Evolutionary conservation across 2,113 vertebrate genomes (phyloP).

Genomic region (Noctilio leporinus): DNA sequence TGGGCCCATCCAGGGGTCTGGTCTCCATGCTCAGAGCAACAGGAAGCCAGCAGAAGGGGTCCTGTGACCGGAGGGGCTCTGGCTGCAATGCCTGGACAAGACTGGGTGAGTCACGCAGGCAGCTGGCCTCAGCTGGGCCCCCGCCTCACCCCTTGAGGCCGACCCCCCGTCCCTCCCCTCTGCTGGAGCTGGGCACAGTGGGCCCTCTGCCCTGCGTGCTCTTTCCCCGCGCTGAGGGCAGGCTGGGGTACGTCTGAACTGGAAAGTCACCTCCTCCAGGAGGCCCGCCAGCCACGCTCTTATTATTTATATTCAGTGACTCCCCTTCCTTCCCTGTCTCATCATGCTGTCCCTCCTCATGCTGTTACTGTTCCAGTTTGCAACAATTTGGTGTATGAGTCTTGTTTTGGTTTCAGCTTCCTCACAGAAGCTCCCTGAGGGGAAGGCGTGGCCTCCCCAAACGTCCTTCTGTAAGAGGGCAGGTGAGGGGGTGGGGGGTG

Average conservation of each 20-base stretch:
- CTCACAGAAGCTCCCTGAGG: background rate
- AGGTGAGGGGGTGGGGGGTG: background rate
- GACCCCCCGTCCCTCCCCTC: no score
- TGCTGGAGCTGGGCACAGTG: background rate
- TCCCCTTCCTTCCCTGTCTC: no score
- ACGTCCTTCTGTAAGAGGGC: background rate
- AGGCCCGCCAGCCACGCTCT: background rate
- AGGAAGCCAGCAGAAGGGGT: background rate
- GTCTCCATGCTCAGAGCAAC: background rate
- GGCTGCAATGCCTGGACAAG: background rate
- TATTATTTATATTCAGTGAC: rapidly evolving
- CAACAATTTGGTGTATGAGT: background rate
- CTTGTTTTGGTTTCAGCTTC: background rate
- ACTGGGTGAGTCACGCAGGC: background rate
- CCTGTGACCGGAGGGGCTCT: background rate
- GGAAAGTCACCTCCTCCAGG: background rate
- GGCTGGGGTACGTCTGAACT: background rate
- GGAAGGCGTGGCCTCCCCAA: background rate
- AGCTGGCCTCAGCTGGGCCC: background rate
- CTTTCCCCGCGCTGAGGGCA: background rate
- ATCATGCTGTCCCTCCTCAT: background rate
- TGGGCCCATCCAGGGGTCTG: background rate
- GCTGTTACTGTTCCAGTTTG: no score
- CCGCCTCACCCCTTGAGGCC: background rate
- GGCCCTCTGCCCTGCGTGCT: background rate